These are phyloP conservation scores for Palythoa grandiflora DNA, from an alignment of 92 coral and sea anemone species.

Conservation along the genomic window DNA sequence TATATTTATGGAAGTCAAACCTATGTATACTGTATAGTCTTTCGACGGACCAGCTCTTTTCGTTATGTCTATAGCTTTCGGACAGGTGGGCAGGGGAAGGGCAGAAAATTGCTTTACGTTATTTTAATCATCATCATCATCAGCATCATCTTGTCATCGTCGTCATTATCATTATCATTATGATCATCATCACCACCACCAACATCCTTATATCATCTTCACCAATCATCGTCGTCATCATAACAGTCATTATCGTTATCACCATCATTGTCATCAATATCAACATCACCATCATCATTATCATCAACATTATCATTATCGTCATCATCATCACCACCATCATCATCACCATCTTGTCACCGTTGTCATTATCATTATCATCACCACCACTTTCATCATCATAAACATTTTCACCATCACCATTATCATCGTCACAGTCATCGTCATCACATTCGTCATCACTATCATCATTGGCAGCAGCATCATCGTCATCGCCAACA, in stretches of 20 bases:
- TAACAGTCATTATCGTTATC: neutral
- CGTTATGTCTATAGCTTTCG: neutral
- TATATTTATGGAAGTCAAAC: constrained; percentile 11
- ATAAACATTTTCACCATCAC: too few relatives aligned
- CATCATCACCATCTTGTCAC: neutral
- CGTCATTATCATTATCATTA: neutral
- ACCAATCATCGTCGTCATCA: neutral
- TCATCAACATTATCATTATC: neutral
- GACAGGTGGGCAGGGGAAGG: neutral
- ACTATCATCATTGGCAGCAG: neutral
- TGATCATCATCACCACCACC: neutral
- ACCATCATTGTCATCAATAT: neutral
- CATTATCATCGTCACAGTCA: neutral
- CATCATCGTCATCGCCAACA: too few relatives aligned
- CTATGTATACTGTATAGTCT: neutral
- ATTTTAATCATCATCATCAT: neutral
- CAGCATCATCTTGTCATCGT: too few relatives aligned
- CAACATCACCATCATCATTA: neutral
- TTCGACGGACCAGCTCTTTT: neutral
- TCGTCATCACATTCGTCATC: neutral
- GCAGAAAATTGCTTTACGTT: neutral
- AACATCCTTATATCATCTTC: neutral
- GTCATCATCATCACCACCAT: neutral
- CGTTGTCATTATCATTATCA: neutral
- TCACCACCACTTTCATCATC: neutral